Conservation (phyloP, 2,797 vertebrate genomes). For the Botia almorhae region DNA sequence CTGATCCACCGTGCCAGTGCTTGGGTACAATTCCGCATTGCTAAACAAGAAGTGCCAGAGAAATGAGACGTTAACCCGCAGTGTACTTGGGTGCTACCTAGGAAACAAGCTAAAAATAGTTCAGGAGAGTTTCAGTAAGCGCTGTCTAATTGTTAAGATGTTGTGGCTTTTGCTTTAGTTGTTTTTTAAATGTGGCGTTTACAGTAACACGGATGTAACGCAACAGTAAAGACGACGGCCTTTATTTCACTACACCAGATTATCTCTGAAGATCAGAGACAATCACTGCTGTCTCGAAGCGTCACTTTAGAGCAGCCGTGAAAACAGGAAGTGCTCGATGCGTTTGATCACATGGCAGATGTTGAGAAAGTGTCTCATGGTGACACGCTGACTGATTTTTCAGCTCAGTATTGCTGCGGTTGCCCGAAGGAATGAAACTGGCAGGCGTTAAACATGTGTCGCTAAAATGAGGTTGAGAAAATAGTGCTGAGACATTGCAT, state of each 20-base stretch:
- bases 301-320: not conserved
- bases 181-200: not conserved
- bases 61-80: no score
- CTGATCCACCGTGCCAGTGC: conserved; percentile 1
- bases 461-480: not conserved
- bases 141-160: no score
- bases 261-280: not conserved
- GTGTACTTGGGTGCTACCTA: no score
- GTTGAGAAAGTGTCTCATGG: conserved; percentile 7
- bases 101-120: no score
- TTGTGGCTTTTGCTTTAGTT: not conserved
- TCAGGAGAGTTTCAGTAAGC: no score
- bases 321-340: not conserved
- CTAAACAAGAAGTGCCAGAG: no score
- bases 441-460: not conserved
- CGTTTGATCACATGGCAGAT: conserved; percentile 3
- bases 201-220: not conserved
- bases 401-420: not conserved
- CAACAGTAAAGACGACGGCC: not conserved
- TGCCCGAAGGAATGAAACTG: not conserved
- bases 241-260: not conserved
- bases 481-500: not conserved
- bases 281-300: not conserved
- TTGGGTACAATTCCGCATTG: not conserved
- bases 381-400: conserved; percentile 11